These are phyloP conservation scores for Caiman crocodilus DNA, from an alignment of 2,797 vertebrate species.

Conservation along the genomic window DNA sequence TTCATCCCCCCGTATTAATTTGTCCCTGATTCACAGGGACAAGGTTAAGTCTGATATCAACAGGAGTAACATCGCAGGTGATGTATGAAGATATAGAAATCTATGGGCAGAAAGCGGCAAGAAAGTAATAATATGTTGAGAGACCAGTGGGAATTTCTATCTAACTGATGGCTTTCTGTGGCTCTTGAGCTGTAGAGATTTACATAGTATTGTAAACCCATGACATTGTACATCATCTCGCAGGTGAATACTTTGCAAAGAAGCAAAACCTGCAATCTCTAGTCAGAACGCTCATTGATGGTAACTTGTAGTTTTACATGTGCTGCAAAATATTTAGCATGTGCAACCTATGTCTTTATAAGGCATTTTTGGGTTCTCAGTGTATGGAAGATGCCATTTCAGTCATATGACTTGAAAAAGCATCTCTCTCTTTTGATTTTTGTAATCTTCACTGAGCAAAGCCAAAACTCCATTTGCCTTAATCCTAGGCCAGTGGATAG, in stretches of 20 bases:
- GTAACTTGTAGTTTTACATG: not conserved
- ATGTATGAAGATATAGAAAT: not conserved
- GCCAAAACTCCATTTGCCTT: not conserved
- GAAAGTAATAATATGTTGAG: fast-evolving
- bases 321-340: not conserved
- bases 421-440: not conserved
- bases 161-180: not conserved
- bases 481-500: not conserved
- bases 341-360: not conserved
- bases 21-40: not conserved
- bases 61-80: not conserved
- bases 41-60: not conserved
- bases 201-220: too few relatives aligned
- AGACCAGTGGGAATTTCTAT: not conserved
- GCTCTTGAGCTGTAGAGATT: not conserved
- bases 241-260: not conserved
- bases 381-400: not conserved
- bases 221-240: not conserved
- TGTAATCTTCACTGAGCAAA: not conserved
- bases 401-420: not conserved
- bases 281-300: not conserved
- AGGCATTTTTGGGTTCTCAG: not conserved
- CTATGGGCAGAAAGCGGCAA: not conserved
- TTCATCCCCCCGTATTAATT: not conserved
- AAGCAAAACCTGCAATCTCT: not conserved